A percentile compares a stretch with the other conserved stretches of the same genome.
These are phyloP conservation scores for Xenentodon cancila DNA, from an alignment of 2,797 vertebrate genomes.

Conservation along the genomic window DNA sequence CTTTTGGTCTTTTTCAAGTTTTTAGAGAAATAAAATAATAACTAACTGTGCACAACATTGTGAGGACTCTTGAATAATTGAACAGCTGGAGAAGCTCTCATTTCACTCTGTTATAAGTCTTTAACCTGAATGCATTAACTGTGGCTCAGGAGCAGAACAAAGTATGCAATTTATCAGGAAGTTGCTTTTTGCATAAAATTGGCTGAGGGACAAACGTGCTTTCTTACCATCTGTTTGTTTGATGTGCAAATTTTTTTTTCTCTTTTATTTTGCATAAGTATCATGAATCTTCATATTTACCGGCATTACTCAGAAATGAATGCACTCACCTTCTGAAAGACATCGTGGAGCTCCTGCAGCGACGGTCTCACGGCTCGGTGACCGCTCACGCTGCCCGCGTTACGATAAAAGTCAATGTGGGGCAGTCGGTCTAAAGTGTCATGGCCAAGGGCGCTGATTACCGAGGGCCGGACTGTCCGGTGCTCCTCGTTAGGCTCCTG, in stretches of 20 bases:
- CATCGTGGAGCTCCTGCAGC: constrained; percentile 94
- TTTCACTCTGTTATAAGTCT: constrained; percentile 12
- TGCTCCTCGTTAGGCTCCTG: constrained; percentile 79
- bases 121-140: constrained; percentile 9
- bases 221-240: no score
- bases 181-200: no score
- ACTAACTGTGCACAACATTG: constrained; percentile 5
- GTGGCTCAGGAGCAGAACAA: constrained; percentile 10
- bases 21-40: constrained; percentile 10
- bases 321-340: constrained; percentile 92
- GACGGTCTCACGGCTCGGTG: constrained; percentile 89
- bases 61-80: constrained; percentile 33
- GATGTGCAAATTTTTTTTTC: no score
- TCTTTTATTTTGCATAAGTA: no score
- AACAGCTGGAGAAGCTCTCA: constrained; percentile 14
- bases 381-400: constrained; percentile 92
- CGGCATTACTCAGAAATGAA: neutral
- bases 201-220: no score
- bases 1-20: constrained; percentile 26
- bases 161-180: no score
- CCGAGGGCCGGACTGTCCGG: constrained; percentile 83
- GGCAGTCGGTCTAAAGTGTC: constrained; percentile 94
- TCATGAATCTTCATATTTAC: neutral
- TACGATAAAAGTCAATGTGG: constrained; percentile 96
- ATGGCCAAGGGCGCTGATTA: constrained; percentile 91